Percentiles rank a stretch among this genome's conserved stretches.
Conservation (phyloP, 1,140 invertebrate genomes). For the Brachionus koreanus region DNA sequence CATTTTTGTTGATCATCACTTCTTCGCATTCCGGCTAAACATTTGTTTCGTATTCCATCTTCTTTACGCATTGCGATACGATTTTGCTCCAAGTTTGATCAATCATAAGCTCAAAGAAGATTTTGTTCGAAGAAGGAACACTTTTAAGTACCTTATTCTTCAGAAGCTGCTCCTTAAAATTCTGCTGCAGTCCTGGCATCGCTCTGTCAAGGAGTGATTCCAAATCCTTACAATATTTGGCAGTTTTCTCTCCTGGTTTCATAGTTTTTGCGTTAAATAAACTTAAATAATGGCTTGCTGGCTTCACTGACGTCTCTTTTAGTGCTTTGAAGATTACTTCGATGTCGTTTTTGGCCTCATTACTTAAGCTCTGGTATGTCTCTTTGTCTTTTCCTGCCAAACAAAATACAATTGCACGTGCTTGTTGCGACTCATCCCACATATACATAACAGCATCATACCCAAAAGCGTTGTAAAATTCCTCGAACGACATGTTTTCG, state of each 20-base stretch:
- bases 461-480: background rate
- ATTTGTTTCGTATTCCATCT: background rate
- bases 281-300: background rate
- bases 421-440: background rate
- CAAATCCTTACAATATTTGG: background rate
- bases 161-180: background rate
- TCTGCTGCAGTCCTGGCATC: background rate
- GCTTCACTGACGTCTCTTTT: background rate
- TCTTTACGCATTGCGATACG: background rate
- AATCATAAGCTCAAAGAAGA: background rate
- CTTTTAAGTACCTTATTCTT: background rate
- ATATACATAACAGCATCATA: background rate
- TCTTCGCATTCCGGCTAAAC: background rate
- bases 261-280: background rate
- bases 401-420: background rate
- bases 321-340: background rate
- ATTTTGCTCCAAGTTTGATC: background rate
- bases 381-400: background rate
- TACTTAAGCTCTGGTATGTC: background rate
- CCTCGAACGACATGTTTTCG: background rate
- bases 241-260: background rate
- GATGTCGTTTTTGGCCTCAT: background rate
- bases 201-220: background rate
- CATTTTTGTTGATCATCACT: background rate
- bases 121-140: background rate